Percentiles rank a stretch among this genome's conserved stretches.
These are phyloP conservation scores for Mus spicilegus DNA, from an alignment of 2,113 vertebrate species.

Conservation along the genomic window DNA sequence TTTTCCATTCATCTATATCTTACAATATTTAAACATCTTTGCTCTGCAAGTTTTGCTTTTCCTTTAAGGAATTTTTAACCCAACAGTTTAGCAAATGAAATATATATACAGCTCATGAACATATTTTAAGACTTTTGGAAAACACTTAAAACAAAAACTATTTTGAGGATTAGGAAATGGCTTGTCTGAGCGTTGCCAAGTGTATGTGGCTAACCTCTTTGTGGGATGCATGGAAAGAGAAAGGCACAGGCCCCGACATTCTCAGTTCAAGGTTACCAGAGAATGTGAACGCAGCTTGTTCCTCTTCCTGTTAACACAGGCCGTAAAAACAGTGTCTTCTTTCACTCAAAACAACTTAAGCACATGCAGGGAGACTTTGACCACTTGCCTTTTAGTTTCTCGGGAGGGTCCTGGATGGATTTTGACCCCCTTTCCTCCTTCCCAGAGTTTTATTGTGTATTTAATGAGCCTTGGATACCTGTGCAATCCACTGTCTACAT, in stretches of 20 bases:
- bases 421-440: conserved; percentile 40
- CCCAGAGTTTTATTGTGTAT: conserved; percentile 42
- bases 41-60: conserved; percentile 78
- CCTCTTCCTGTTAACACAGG: conserved; percentile 73
- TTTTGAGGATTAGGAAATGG: conserved; percentile 89
- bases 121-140: conserved; percentile 87
- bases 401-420: conserved; percentile 3
- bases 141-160: conserved; percentile 88
- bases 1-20: conserved; percentile 62
- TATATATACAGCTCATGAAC: conserved; percentile 75
- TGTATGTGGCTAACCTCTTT: conserved; percentile 86
- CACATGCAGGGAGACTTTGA: conserved; percentile 47
- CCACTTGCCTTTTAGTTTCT: conserved; percentile 21
- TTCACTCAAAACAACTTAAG: conserved; percentile 70
- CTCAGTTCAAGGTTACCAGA: conserved; percentile 80
- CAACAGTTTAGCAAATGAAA: conserved; percentile 76
- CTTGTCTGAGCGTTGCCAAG: conserved; percentile 87
- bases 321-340: conserved; percentile 64
- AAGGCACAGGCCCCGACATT: conserved; percentile 81
- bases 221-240: conserved; percentile 82
- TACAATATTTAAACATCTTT: conserved; percentile 71
- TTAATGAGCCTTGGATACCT: conserved; percentile 58
- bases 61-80: conserved; percentile 68
- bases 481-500: not conserved
- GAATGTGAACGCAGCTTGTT: conserved; percentile 70